Conservation (phyloP, 2,888 invertebrate genomes). For the Elmis aenea region DNA sequence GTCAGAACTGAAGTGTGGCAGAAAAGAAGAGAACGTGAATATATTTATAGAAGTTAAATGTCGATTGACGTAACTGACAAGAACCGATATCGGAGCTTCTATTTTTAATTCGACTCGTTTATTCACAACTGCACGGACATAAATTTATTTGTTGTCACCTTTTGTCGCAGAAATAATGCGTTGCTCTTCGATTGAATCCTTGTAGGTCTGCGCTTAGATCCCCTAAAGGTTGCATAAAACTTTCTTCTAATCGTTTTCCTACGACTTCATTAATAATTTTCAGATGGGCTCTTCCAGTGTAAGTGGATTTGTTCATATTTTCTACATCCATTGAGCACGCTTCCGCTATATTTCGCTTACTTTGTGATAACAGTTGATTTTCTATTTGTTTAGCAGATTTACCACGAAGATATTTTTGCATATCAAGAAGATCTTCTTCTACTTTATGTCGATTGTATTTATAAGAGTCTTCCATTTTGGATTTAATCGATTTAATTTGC, state of each 20-base stretch:
- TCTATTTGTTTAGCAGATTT: constrained; percentile 74
- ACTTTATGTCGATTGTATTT: constrained; percentile 47
- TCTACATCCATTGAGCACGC: constrained; percentile 43
- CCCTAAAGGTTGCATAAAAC: constrained; percentile 55
- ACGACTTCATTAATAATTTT: constrained; percentile 46
- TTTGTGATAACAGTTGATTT: constrained; percentile 58
- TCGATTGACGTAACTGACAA: constrained; percentile 9
- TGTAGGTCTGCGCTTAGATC: constrained; percentile 59
- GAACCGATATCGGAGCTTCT: neutral
- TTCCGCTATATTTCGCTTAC: constrained; percentile 50
- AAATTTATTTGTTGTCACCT: constrained; percentile 51
- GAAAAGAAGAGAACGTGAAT: constrained; percentile 4
- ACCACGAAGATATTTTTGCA: constrained; percentile 58
- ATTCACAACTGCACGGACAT: constrained; percentile 13
- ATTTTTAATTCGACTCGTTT: constrained; percentile 30
- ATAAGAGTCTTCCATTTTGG: constrained; percentile 47
- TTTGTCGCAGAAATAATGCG: constrained; percentile 57
- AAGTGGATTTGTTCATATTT: constrained; percentile 25
- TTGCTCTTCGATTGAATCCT: constrained; percentile 58
- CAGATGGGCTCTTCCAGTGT: constrained; percentile 36
- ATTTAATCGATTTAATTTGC: constrained; percentile 43
- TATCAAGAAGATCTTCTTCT: constrained; percentile 41
- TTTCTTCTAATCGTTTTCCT: constrained; percentile 50
- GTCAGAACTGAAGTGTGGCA: too few relatives aligned
- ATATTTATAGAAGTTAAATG: constrained; percentile 21